Evolutionary conservation across 2,113 vertebrate species (phyloP).

Genomic region (Uropsilus gracilis): DNA sequence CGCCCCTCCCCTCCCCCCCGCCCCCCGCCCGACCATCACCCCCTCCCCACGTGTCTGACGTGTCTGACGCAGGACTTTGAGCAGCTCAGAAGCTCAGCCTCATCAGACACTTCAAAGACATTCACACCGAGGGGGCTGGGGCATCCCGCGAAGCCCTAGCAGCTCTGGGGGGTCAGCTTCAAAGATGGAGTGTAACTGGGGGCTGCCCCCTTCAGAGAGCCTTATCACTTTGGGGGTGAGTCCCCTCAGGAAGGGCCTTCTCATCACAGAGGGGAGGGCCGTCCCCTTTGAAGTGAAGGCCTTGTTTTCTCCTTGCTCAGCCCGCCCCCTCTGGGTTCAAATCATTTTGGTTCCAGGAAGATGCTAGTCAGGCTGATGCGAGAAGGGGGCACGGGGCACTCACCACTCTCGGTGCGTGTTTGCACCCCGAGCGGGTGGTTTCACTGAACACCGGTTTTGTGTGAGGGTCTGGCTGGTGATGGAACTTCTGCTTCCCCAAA

Average conservation of each 20-base stretch:
- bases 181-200: conserved; percentile 82
- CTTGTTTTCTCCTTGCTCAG: neutral
- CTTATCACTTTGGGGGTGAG: conserved; percentile 73
- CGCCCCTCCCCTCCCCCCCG: no score
- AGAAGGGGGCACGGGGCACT: no score
- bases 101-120: conserved; percentile 83
- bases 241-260: conserved; percentile 76
- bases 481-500: rapidly evolving
- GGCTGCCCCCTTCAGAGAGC: conserved; percentile 80
- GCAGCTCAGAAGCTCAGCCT: conserved; percentile 45
- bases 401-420: no score
- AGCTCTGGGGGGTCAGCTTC: conserved; percentile 82
- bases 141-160: conserved; percentile 74
- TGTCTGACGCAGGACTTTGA: conserved; percentile 19
- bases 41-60: neutral
- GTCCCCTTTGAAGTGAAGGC: conserved; percentile 76
- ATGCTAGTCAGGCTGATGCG: rapidly evolving
- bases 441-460: neutral
- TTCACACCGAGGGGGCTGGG: conserved; percentile 73
- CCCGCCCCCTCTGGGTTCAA: conserved; percentile 73
- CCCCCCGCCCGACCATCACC: neutral
- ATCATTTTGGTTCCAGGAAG: conserved; percentile 53
- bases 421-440: neutral
- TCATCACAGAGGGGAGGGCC: conserved; percentile 78
- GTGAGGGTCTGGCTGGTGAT: neutral